Percentiles rank a stretch among this genome's conserved stretches.
These are phyloP conservation scores for Anabacerthia variegaticeps DNA, from an alignment of 2,797 vertebrate species.

Conservation along the genomic window DNA sequence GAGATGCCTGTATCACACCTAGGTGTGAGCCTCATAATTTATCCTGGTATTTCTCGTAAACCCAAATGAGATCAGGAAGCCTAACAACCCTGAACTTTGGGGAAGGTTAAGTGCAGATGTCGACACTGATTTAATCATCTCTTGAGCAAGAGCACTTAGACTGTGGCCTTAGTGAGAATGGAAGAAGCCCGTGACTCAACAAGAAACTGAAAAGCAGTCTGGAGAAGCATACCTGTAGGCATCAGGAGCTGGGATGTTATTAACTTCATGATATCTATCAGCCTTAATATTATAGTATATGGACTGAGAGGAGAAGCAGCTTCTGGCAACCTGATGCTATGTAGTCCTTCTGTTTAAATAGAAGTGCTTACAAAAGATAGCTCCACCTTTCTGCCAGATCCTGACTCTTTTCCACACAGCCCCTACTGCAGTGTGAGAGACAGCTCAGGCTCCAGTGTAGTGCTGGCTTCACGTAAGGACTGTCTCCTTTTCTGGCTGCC, in stretches of 20 bases:
- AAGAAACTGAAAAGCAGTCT: neutral
- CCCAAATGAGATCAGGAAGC: neutral
- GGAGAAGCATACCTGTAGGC: neutral
- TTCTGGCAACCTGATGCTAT: neutral
- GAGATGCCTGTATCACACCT: neutral
- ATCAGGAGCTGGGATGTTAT: neutral
- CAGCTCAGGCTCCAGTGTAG: neutral
- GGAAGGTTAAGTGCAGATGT: neutral
- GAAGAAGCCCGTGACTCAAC: neutral
- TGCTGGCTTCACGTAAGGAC: neutral
- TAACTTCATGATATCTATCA: neutral
- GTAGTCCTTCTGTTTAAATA: neutral
- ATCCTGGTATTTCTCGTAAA: neutral
- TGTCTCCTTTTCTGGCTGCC: neutral
- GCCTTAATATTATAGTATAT: neutral
- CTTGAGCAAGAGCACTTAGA: neutral
- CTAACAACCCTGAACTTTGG: rapidly evolving
- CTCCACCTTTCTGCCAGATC: neutral
- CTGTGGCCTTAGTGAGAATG: neutral
- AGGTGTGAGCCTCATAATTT: neutral
- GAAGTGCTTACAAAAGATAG: neutral
- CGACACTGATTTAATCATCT: neutral
- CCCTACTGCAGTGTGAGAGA: neutral
- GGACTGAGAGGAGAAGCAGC: neutral
- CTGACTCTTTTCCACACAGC: neutral